phyloP scores from a whole-genome alignment of 2,888 invertebrate genomes.

The Dioctria linearis region DNA sequence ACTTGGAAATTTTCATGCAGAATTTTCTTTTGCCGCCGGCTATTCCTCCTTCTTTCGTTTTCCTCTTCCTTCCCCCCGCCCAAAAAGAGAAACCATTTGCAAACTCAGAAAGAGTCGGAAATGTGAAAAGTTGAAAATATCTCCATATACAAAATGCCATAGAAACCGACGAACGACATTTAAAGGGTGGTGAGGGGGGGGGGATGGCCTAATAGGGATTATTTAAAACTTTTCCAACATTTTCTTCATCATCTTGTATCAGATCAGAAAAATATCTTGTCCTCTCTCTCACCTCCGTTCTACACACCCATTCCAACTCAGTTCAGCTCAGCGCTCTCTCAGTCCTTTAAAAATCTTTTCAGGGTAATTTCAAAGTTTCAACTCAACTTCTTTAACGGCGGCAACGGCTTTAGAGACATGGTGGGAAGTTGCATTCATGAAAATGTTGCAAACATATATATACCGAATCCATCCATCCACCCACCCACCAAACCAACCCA shows the following conservation, averaged over 20 bases:
- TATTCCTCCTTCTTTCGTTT: not conserved
- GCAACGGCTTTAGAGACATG: not conserved
- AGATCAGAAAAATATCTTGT: not conserved
- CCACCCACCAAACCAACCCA: not conserved
- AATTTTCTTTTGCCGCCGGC: not conserved
- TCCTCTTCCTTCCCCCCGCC: not conserved
- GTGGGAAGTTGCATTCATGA: not conserved
- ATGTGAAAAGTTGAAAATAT: constrained; percentile 9
- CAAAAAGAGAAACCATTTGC: not conserved
- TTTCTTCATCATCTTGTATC: not conserved
- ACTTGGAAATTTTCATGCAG: constrained; percentile 21
- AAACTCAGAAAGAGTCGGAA: not conserved
- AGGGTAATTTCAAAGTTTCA: constrained; percentile 23
- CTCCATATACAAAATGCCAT: not conserved
- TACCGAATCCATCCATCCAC: not conserved
- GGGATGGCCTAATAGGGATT: not conserved
- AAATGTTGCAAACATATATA: not conserved
- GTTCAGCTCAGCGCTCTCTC: not conserved
- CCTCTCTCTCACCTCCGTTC: too few relatives aligned
- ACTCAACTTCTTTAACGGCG: not conserved
- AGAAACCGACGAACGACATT: not conserved
- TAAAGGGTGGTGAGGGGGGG: too few relatives aligned
- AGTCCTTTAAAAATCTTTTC: constrained; percentile 9
- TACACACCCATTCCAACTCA: not conserved
- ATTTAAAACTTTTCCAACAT: constrained; percentile 25